Base-by-base conservation (phyloP, 2,888 invertebrate genomes). In the Sinhomidia bicolor region DNA sequence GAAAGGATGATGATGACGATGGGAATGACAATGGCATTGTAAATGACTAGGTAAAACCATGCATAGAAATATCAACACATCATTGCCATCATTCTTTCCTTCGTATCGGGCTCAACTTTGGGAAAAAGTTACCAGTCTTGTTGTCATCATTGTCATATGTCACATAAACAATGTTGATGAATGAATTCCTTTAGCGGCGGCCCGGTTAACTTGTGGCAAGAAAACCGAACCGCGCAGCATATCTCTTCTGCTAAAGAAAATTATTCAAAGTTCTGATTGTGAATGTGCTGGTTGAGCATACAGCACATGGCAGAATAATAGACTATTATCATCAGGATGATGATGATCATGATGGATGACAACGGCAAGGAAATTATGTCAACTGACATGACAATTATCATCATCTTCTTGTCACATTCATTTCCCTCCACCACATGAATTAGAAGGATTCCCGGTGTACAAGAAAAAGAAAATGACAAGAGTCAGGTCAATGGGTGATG, bases 311-410 rank as follows among this genome's bases (percentile, higher is more conserved):
- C 76, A 76, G 20, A n/a, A 51, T 74, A 71, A 71, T 74, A 26
- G 47, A 47, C 41, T n/a, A 71, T 71, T 44, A 71, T 32, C 71
- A 44, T 14, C 3, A 74, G 1, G 0, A 4, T 74, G 9, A 74
- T 74, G 71, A 82, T 54, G 83, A 81, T 83, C 14, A 17, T 88
- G 88, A 80, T 79, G 68, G 84, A 88, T 79, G 84, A 79, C 54
- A 76, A 85, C 23, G 82, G 62, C 12, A 71, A 51, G 79, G 68
- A 68, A 84, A 89, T 85, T 89, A 85, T 85, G 89, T 80, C 89
- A 85, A 89, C 57, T 54, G 62, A 51, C 74, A 85, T 85, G 88
- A 88, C 88, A 88, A 88, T 84, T 88, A 85, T 44, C 29, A 65
- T 79, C 62, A 62, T 79, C 57, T 60, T 60, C 79, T 60, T 79